Evolutionary conservation across 2,888 invertebrate genomes (phyloP).

Genomic region (Mesochorus sp.): DNA sequence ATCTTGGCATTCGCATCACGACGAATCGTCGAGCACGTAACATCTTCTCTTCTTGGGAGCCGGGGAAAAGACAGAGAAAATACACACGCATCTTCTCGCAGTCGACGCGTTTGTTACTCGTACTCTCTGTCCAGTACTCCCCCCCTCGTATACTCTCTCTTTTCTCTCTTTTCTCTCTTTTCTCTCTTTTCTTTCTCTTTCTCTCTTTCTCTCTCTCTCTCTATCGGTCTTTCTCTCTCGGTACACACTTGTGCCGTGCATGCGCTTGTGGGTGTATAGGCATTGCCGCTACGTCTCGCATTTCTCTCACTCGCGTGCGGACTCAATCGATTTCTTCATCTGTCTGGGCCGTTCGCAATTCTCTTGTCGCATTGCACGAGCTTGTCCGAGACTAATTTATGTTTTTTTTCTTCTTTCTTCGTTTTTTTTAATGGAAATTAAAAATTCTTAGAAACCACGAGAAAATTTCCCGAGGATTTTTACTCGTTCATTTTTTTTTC

Average conservation of each 20-base stretch:
- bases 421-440: background rate
- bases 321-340: constrained; percentile 64
- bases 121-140: no score
- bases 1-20: constrained; percentile 73
- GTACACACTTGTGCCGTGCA: constrained; percentile 2
- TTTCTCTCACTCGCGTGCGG: constrained; percentile 45
- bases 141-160: constrained; percentile 20
- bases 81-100: constrained; percentile 6
- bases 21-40: constrained; percentile 77
- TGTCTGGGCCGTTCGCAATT: constrained; percentile 40
- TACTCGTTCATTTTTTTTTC: no score
- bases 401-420: background rate
- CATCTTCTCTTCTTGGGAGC: constrained; percentile 81
- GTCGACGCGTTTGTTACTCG: constrained; percentile 50
- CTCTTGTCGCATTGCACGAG: constrained; percentile 8
- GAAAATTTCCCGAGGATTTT: no score
- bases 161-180: constrained; percentile 38
- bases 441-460: no score
- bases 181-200: constrained; percentile 24
- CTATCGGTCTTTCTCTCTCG: background rate
- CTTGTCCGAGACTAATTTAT: constrained; percentile 4
- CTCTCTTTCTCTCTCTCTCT: constrained; percentile 30
- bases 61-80: constrained; percentile 40
- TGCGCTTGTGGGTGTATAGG: constrained; percentile 5
- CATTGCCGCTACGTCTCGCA: constrained; percentile 23